Evolutionary conservation across 2,797 vertebrate species (phyloP), one percentile per base, ranked within the genome.

Genomic region (Champsocephalus esox): DNA sequence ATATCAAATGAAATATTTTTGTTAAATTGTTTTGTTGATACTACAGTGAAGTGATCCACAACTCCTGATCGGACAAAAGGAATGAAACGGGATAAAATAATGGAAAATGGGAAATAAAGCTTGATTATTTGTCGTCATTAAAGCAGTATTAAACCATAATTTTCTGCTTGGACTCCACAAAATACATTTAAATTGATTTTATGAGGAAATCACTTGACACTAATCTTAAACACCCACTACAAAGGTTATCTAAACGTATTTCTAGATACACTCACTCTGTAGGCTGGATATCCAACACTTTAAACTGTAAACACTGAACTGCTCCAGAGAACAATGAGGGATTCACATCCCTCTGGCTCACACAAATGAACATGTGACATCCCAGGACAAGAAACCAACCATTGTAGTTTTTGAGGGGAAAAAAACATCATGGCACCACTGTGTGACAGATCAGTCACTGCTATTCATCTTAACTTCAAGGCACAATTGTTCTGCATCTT

Each of bases 401-500:
- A 90, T 92, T 94, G 92, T 93, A 86, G 56, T 55, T 19, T 51
- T 32, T 12, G 19, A 56, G 66, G 19, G 59, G 43, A 8, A 43
- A 12, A 17, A 75, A 70, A 70, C 70, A 71, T 76, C 54, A 34
- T 44, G 72, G 90, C 90, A 56, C 86, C 81, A 77, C 54, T 54
- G 79, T 52, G 87, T 66, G 88, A 80, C 89, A 81, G 77, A 90
- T 88, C 81, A 86, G 75, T 82, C 83, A 59, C 32, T 12, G 52
- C 52, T 66, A 56, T 78, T 72, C 66, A 77, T 64, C 64, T 43
- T 16, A 24, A 34, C 80, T 79, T 87, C 66, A 83, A 80, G 82
- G 86, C 80, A 16, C 72, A 43, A 52, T 83, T 90, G 80, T 89
- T 73, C 59, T 21, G 14, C 64, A 43, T 60, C 41, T 14, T 69